Percentiles rank a stretch among this genome's conserved stretches.
phyloP scores from a whole-genome alignment of 1,140 invertebrate species.

The Trachelipus rathkii region DNA sequence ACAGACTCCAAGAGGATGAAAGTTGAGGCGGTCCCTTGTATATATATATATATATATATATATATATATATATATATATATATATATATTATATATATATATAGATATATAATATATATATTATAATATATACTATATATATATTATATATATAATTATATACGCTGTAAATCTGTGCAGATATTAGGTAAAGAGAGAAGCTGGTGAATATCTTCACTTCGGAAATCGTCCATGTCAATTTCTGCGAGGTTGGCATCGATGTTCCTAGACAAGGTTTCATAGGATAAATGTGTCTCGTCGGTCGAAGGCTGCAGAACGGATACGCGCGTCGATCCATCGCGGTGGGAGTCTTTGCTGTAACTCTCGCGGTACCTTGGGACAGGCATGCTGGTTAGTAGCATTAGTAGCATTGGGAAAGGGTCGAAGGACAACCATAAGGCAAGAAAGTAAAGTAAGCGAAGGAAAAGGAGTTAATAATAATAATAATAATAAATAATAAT shows the following conservation, averaged over 20 bases:
- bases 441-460: neutral
- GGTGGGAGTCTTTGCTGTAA: conserved; percentile 57
- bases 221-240: conserved; percentile 89
- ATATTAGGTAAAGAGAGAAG: conserved; percentile 57
- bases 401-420: conserved; percentile 1
- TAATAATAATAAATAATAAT: too few species aligned
- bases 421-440: neutral
- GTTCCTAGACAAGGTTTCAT: conserved; percentile 79
- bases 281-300: conserved; percentile 63
- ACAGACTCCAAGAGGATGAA: too few species aligned
- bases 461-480: too few species aligned
- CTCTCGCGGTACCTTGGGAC: conserved; percentile 66
- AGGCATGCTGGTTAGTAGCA: conserved; percentile 43
- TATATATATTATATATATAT: conserved; percentile 37
- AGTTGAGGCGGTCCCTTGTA: neutral
- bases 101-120: conserved; percentile 21
- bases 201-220: conserved; percentile 82
- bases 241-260: conserved; percentile 87
- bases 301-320: conserved; percentile 73
- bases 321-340: conserved; percentile 73
- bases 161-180: conserved; percentile 56
- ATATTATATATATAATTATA: neutral
- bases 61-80: conserved; percentile 53
- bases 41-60: conserved; percentile 44
- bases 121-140: neutral